Evolutionary conservation across 1,140 invertebrate species (phyloP).

Genomic region (Drosophila nikananu): DNA sequence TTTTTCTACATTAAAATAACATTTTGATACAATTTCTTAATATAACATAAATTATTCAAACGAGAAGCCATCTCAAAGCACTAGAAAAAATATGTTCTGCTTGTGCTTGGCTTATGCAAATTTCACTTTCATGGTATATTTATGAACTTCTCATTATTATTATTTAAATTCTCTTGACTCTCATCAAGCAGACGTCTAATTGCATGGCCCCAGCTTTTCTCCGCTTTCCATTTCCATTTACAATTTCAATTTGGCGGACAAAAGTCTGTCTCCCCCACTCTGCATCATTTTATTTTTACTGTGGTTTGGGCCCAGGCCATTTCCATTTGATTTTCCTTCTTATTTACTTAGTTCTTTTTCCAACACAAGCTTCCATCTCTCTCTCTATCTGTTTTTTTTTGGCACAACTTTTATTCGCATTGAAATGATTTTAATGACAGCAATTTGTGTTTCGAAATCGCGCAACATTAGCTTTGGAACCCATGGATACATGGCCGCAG

Average conservation of each 20-base stretch:
- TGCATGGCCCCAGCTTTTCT: slow-evolving; percentile 47
- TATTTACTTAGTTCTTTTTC: slow-evolving; percentile 37
- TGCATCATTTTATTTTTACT: slow-evolving; percentile 32
- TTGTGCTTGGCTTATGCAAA: slow-evolving; percentile 13
- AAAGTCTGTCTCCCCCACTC: slow-evolving; percentile 15
- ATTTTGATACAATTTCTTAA: not conserved
- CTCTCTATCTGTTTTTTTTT: not conserved
- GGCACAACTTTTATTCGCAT: slow-evolving; percentile 71
- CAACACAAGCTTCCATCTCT: not conserved
- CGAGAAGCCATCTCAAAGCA: too few species aligned
- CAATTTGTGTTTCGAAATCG: slow-evolving; percentile 82
- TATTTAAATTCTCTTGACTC: slow-evolving; percentile 37
- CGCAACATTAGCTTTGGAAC: slow-evolving; percentile 74
- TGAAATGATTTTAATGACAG: slow-evolving; percentile 83
- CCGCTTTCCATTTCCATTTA: slow-evolving; percentile 40
- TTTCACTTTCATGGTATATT: slow-evolving; percentile 27
- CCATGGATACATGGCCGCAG: slow-evolving; percentile 35
- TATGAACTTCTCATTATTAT: slow-evolving; percentile 41
- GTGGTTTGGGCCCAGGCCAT: slow-evolving; percentile 23
- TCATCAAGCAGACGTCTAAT: slow-evolving; percentile 48
- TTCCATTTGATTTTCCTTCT: slow-evolving; percentile 57
- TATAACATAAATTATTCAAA: not conserved
- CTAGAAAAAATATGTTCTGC: slow-evolving; percentile 5
- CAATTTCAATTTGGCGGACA: slow-evolving; percentile 46
- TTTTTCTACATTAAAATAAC: not conserved